Evolutionary conservation across 2,888 invertebrate species (phyloP), one percentile per base, ranked within the genome.

Genomic region (Lasioglossum zephyrum): DNA sequence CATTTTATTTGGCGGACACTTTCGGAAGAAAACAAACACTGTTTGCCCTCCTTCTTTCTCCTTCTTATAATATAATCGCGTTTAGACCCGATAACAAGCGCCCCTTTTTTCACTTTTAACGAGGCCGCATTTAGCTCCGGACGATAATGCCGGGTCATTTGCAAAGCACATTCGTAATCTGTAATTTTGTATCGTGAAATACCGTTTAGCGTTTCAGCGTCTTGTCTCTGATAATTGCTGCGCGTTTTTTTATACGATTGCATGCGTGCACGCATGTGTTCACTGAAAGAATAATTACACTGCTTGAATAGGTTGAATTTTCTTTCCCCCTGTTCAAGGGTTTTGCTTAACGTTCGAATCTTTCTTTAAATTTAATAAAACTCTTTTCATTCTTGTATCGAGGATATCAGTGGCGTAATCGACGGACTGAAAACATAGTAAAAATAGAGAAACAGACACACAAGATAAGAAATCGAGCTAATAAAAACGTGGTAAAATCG

Each of bases 131-230:
- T 75, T 44, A 60, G 18, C 47, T 36, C 4, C 31, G 31, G 31
- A 76, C 39, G 57, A 63, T 77, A 39, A 39, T n/a, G 53, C 47
- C 49, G 69, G 63, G 66, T 47, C 63, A 66, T 76, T 49, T 26
- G 39, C 1, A 39, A 70, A 53, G 26, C 16, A 26, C 39, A 69
- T 49, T 70, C 16, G 26, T 53, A 77, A 69, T 44, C 47, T 77
- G 16, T 63, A 39, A 66, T 49, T 49, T 49, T 22, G 66, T 77
- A 44, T 31, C 31, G 2, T 31, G 76, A 66, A 66, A 8, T 76
- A 41, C 36, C 18, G 63, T 31, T 31, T 47, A 39, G 44, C 41
- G 18, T 76, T 66, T 66, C 22, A 72, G 39, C 41, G 44, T 41
- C 72, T n/a, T 72, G 72, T 72, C 41, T 44, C n/a, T 16, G 44